A percentile compares a stretch with the other conserved stretches of the same genome.
phyloP scores from a whole-genome alignment of 37 sponge, comb jelly and placozoan species.

The Halisarca cf. caerulea region DNA sequence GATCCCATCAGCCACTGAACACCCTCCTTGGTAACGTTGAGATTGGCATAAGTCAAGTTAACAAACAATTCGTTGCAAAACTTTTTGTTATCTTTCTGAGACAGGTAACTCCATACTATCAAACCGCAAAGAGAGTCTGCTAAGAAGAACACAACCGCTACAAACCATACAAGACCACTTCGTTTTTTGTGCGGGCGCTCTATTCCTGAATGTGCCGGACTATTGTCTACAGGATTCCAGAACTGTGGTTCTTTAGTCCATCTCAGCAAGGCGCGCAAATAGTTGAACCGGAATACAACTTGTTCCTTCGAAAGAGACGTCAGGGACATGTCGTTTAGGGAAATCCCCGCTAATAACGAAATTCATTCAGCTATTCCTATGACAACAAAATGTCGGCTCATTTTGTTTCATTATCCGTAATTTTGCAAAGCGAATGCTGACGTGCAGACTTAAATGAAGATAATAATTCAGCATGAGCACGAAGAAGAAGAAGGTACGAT shows the following conservation, averaged over 20 bases:
- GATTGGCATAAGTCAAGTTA: neutral
- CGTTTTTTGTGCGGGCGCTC: too few relatives aligned
- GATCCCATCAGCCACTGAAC: slow-evolving; percentile 68
- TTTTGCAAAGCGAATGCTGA: too few relatives aligned
- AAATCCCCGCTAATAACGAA: too few relatives aligned
- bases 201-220: too few relatives aligned
- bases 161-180: neutral
- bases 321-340: neutral
- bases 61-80: neutral
- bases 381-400: too few relatives aligned
- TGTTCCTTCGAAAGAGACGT: neutral
- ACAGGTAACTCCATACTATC: neutral
- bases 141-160: neutral
- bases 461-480: too few relatives aligned
- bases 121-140: slow-evolving; percentile 4
- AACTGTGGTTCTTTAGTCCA: neutral
- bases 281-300: neutral
- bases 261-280: neutral
- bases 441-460: too few relatives aligned
- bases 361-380: too few relatives aligned
- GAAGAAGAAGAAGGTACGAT: too few relatives aligned
- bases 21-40: neutral
- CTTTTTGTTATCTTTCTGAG: neutral
- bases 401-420: too few relatives aligned
- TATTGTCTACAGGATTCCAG: too few relatives aligned